Evolutionary conservation across 2,797 vertebrate species (phyloP), one percentile per base, ranked within the genome.

Genomic region (Ceryle rudis): DNA sequence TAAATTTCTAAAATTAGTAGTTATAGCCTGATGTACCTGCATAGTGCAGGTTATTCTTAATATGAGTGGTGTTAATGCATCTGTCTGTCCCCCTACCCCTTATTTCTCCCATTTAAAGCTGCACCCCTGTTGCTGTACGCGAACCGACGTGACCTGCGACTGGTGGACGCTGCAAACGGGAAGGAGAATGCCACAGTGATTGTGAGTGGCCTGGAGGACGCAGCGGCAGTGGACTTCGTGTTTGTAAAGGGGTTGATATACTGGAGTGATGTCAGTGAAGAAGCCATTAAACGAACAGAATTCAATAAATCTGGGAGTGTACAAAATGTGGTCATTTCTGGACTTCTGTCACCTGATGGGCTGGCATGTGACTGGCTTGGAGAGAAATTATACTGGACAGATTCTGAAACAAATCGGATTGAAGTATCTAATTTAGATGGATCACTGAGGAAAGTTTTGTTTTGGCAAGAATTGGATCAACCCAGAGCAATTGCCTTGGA

Each of bases 261-360:
- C 97, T 99, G 99, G 99, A 99, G 99, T 75, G 99, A 99, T 17
- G 99, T 99, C 89, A 99, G 99, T 33, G 99, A 99, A 97, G 99
- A 99, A 96, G 99, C 99, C 96, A 99, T 99, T 96, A 99, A 99
- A 93, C 97, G 99, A 91, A 99, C 99, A 8, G 97, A 98, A 55
- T 98, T 99, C 95, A 99, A 99, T 92, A 98, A 96, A 69, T 99
- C 99, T 0, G 98, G 98, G 69, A 97, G 96, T 11, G 93, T 98
- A 9, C 98, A 99, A 96, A 99, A 97, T 64, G 98, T 98, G 17
- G 99, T 99, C 14, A 95, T 99, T 37, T 99, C 98, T 23, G 99
- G 99, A 16, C 98, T 99, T 93, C 98, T 99, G 81, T 99, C 99
- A 8, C 99, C 99, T 0, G 99, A 99, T 51, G 99, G 99, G 35